Evolutionary conservation across 2,888 invertebrate species (phyloP).

Genomic region (Lordiphosa fenestrarum): DNA sequence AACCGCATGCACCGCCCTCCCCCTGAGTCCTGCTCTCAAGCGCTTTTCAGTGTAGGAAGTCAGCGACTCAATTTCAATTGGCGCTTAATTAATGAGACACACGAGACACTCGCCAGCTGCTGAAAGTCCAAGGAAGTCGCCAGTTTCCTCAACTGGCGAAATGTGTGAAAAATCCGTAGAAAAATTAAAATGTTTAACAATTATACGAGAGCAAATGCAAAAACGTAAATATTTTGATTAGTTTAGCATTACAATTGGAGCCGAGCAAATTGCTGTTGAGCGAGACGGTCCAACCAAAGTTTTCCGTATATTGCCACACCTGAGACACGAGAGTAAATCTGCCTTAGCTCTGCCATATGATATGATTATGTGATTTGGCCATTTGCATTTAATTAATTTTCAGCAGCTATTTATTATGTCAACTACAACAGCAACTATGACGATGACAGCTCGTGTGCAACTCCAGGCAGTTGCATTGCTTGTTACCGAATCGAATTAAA

Average conservation of each 20-base stretch:
- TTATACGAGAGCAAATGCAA: slow-evolving; percentile 20
- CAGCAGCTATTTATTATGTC: slow-evolving; percentile 70
- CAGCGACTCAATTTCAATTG: slow-evolving; percentile 33
- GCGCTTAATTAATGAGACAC: slow-evolving; percentile 56
- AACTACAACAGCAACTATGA: slow-evolving; percentile 35
- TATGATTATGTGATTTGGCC: slow-evolving; percentile 72
- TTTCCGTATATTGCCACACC: slow-evolving; percentile 65
- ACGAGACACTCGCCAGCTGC: slow-evolving; percentile 12
- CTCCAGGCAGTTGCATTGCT: slow-evolving; percentile 10
- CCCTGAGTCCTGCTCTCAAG: slow-evolving; percentile 14
- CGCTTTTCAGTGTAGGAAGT: slow-evolving; percentile 62
- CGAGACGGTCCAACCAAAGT: neutral
- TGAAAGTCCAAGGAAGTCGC: slow-evolving; percentile 54
- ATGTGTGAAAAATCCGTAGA: slow-evolving; percentile 48
- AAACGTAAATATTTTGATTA: slow-evolving; percentile 60
- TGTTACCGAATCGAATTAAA: slow-evolving; percentile 38
- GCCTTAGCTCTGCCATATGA: slow-evolving; percentile 59
- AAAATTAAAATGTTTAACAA: slow-evolving; percentile 59
- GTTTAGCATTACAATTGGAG: slow-evolving; percentile 53
- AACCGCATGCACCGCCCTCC: too few species aligned
- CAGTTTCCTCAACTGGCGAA: slow-evolving; percentile 39
- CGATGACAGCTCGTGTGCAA: slow-evolving; percentile 44
- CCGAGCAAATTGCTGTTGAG: slow-evolving; percentile 17
- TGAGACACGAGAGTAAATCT: slow-evolving; percentile 26
- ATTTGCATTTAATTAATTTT: slow-evolving; percentile 71